Evolutionary conservation across 2,797 vertebrate genomes (phyloP).

Genomic region (Acropternis orthonyx): DNA sequence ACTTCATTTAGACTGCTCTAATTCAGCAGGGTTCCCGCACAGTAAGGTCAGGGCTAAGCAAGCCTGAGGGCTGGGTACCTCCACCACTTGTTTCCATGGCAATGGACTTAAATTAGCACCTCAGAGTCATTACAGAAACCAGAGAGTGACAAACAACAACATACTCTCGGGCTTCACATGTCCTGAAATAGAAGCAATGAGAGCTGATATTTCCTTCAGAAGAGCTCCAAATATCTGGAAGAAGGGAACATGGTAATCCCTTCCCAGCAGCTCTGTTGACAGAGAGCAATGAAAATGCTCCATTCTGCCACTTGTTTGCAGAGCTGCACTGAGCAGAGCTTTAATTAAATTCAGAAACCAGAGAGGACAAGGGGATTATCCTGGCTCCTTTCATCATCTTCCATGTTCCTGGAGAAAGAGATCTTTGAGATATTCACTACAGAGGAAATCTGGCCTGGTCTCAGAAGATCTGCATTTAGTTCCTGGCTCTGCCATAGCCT

Average conservation of each 20-base stretch:
- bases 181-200: slow-evolving; percentile 55
- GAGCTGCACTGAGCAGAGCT: not conserved
- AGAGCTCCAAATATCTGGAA: slow-evolving; percentile 22
- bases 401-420: not conserved
- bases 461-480: not conserved
- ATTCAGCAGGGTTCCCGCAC: not conserved
- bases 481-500: not conserved
- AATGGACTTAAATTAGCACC: slow-evolving; percentile 63
- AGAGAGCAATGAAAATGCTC: not conserved
- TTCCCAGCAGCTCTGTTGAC: slow-evolving; percentile 9
- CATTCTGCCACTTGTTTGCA: not conserved
- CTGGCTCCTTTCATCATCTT: slow-evolving; percentile 21
- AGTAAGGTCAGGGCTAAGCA: slow-evolving; percentile 37
- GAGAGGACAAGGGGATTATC: slow-evolving; percentile 27
- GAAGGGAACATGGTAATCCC: not conserved
- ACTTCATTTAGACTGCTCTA: slow-evolving; percentile 11
- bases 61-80: slow-evolving; percentile 14
- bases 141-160: slow-evolving; percentile 12
- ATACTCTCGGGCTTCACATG: not conserved
- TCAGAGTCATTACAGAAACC: slow-evolving; percentile 49
- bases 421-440: not conserved
- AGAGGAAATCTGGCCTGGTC: not conserved
- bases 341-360: slow-evolving; percentile 26
- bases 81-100: slow-evolving; percentile 56
- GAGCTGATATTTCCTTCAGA: slow-evolving; percentile 21